These are phyloP conservation scores for Nomada ruficornis DNA, from an alignment of 2,888 invertebrate species.

Conservation along the genomic window DNA sequence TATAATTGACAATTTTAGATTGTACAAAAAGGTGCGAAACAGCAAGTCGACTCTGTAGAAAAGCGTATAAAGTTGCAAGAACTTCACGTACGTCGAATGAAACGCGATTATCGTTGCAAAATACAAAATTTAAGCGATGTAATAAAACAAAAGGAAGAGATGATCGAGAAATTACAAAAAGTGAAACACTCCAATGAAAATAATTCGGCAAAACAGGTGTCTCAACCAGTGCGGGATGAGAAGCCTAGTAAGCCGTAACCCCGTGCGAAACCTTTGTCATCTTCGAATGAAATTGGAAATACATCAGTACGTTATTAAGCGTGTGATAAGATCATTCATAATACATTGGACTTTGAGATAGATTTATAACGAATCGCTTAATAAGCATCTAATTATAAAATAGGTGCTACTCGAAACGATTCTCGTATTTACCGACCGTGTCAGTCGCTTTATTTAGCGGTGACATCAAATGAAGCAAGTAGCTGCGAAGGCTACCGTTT, in stretches of 20 bases:
- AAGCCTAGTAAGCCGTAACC: not conserved
- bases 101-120: slow-evolving; percentile 85
- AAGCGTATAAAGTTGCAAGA: slow-evolving; percentile 85
- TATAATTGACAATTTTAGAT: slow-evolving; percentile 79
- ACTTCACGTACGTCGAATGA: slow-evolving; percentile 84
- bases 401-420: slow-evolving; percentile 48
- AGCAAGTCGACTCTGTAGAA: slow-evolving; percentile 85
- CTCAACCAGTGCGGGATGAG: not conserved
- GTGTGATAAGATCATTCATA: slow-evolving; percentile 11
- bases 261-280: not conserved
- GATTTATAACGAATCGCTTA: slow-evolving; percentile 40
- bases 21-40: slow-evolving; percentile 85
- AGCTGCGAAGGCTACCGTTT: slow-evolving; percentile 71
- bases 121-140: slow-evolving; percentile 84
- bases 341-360: slow-evolving; percentile 40
- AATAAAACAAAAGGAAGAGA: slow-evolving; percentile 84
- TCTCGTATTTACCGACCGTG: slow-evolving; percentile 67
- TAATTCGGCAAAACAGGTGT: not conserved
- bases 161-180: slow-evolving; percentile 81
- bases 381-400: slow-evolving; percentile 57
- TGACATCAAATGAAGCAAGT: slow-evolving; percentile 79
- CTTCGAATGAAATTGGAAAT: not conserved
- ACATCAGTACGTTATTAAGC: not conserved
- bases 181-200: slow-evolving; percentile 68
- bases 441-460: slow-evolving; percentile 78